These are phyloP conservation scores for Coracopsis vasa DNA, from an alignment of 2,113 vertebrate species.

Conservation along the genomic window DNA sequence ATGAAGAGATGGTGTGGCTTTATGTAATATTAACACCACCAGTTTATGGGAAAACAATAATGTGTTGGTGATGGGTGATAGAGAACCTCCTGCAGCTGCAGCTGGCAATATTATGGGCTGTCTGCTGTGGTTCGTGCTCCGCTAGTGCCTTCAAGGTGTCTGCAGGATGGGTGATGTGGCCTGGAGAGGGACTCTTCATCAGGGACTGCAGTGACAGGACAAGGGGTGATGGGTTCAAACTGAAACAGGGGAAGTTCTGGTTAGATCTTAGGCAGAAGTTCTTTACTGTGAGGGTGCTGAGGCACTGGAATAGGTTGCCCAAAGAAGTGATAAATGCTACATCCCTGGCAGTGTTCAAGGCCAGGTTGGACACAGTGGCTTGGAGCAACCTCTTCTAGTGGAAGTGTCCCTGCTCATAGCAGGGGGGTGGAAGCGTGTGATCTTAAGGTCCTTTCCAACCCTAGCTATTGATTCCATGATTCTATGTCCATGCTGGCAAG, in stretches of 20 bases:
- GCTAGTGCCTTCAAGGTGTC: neutral
- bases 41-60: neutral
- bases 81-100: neutral
- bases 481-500: rapidly evolving
- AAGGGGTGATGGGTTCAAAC: neutral
- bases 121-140: neutral
- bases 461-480: neutral
- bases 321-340: too few relatives aligned
- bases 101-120: neutral
- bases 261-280: neutral
- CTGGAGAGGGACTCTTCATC: neutral
- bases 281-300: neutral
- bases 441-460: neutral
- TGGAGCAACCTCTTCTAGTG: neutral
- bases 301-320: neutral
- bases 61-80: neutral
- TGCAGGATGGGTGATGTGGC: neutral
- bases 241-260: neutral
- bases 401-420: rapidly evolving
- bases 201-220: neutral
- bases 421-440: neutral
- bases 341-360: too few relatives aligned
- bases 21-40: neutral
- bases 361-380: neutral
- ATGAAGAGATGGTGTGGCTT: neutral